A percentile compares a stretch with the other conserved stretches of the same genome.
These are phyloP conservation scores for Mongoloraphidia duomilia DNA, from an alignment of 2,888 invertebrate genomes.

Conservation along the genomic window DNA sequence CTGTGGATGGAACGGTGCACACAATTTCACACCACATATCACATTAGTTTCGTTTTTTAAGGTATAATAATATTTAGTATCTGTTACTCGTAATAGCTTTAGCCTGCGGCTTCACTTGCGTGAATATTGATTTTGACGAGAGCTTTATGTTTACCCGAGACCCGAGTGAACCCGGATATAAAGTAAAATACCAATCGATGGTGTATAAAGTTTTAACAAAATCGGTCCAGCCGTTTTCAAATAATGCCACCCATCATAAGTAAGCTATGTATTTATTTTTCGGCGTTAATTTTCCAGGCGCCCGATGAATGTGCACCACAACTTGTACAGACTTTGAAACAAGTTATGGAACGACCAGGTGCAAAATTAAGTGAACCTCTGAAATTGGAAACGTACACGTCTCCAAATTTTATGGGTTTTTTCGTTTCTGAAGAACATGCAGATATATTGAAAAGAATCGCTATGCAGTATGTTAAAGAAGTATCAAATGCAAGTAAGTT, in stretches of 20 bases:
- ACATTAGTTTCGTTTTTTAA: conserved; percentile 82
- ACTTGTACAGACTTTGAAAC: conserved; percentile 54
- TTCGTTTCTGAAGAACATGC: conserved; percentile 75
- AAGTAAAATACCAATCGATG: no score
- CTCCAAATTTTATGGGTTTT: conserved; percentile 81
- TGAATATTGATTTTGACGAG: no score
- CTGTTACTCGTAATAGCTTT: not conserved
- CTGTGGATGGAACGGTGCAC: conserved; percentile 81
- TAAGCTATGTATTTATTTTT: not conserved
- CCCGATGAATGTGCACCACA: conserved; percentile 59
- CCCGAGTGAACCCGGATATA: no score
- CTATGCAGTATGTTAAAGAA: conserved; percentile 68
- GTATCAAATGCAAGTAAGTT: conserved; percentile 58
- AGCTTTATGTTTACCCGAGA: no score
- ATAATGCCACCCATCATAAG: not conserved
- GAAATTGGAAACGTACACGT: conserved; percentile 68
- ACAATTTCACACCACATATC: conserved; percentile 80
- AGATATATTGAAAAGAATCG: conserved; percentile 62
- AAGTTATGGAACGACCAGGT: conserved; percentile 56
- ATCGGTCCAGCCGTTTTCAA: not conserved
- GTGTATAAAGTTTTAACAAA: no score
- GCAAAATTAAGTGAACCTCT: conserved; percentile 49
- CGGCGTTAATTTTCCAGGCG: conserved; percentile 36
- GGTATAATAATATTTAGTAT: conserved; percentile 31
- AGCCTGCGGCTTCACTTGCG: no score